Conservation (phyloP, 2,113 vertebrate species). For the Hippocampus abdominalis region DNA sequence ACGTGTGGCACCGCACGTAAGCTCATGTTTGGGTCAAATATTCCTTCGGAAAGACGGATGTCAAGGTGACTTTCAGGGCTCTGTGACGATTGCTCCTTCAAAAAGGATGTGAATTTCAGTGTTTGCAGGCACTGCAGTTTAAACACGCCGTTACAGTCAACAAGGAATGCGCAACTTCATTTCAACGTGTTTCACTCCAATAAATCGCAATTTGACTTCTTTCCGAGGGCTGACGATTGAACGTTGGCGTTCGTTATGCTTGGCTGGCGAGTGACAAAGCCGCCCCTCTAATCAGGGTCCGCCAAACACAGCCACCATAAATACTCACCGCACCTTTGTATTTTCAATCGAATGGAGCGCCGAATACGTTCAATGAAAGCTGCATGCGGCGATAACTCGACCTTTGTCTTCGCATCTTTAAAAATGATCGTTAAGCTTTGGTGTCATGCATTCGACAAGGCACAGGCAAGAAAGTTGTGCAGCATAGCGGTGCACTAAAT, state of each 20-base stretch:
- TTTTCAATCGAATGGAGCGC: constrained; percentile 8
- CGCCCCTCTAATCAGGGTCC: constrained; percentile 25
- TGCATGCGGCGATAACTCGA: too few species aligned
- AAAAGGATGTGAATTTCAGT: neutral
- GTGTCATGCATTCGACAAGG: neutral
- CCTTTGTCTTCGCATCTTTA: neutral
- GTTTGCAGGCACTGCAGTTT: constrained; percentile 16
- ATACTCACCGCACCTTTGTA: neutral
- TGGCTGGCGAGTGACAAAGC: constrained; percentile 22
- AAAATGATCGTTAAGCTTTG: neutral
- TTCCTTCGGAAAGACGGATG: neutral
- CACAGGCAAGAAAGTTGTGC: neutral
- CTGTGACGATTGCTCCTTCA: neutral
- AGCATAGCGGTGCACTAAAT: neutral
- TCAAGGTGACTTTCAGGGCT: constrained; percentile 9
- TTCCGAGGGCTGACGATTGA: neutral
- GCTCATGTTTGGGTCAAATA: neutral
- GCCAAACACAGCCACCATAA: constrained; percentile 4
- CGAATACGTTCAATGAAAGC: neutral
- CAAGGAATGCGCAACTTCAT: neutral
- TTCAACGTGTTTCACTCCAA: neutral
- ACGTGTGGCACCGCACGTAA: neutral
- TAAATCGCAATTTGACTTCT: neutral
- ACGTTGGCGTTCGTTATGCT: constrained; percentile 6
- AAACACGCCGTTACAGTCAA: constrained; percentile 35